These are phyloP conservation scores for Xerus rutilus DNA, from an alignment of 2,797 vertebrate species.

Conservation along the genomic window DNA sequence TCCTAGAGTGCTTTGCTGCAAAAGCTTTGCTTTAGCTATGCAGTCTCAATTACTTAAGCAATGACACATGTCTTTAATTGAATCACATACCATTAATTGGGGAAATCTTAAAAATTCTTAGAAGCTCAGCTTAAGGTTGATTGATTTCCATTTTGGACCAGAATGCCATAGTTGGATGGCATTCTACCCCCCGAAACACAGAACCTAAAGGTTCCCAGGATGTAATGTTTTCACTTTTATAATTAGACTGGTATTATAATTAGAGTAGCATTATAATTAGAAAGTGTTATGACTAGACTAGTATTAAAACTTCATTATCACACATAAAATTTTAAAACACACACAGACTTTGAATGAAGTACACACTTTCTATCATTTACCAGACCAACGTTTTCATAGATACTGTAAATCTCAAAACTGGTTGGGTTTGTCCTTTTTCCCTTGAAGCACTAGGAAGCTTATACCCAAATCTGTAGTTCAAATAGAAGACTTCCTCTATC, in stretches of 20 bases:
- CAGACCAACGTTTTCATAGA: neutral
- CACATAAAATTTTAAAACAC: neutral
- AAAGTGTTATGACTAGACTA: neutral
- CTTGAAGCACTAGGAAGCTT: neutral
- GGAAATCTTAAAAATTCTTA: slow-evolving; percentile 41
- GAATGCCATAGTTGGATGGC: neutral
- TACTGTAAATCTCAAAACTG: slow-evolving; percentile 1
- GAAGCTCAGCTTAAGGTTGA: neutral
- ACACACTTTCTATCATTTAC: neutral
- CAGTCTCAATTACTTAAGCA: neutral
- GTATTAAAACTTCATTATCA: neutral
- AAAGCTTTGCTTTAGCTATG: slow-evolving; percentile 16
- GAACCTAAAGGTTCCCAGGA: neutral
- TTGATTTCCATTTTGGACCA: neutral
- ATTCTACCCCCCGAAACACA: neutral
- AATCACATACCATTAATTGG: slow-evolving; percentile 41
- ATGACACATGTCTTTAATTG: slow-evolving; percentile 57
- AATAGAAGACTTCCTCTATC: neutral
- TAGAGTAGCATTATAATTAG: too few species aligned
- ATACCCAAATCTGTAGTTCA: neutral
- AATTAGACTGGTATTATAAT: neutral
- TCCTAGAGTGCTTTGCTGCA: neutral
- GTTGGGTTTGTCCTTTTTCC: neutral
- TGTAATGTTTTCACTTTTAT: neutral
- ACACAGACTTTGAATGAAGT: slow-evolving; percentile 6